Evolutionary conservation across 2,888 invertebrate genomes (phyloP).

Genomic region (Sinhomidia bicolor): DNA sequence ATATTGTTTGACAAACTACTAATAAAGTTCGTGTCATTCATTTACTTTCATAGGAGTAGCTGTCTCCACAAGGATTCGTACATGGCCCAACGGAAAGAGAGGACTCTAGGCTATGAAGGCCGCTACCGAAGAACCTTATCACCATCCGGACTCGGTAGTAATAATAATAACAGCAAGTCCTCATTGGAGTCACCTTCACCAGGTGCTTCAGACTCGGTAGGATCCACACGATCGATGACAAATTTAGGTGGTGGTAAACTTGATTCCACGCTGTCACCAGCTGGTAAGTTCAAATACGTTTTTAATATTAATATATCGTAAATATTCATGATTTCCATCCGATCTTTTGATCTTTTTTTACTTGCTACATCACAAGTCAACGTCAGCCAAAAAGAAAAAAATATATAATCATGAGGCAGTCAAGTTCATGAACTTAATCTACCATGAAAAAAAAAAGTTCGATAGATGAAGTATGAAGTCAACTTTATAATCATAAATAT

Average conservation of each 20-base stretch:
- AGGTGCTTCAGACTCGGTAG: slow-evolving; percentile 61
- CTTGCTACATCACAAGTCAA: not conserved
- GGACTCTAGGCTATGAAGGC: slow-evolving; percentile 87
- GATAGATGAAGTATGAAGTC: too few relatives aligned
- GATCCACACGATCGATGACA: slow-evolving; percentile 49
- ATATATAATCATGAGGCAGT: not conserved
- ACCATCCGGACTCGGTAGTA: slow-evolving; percentile 82
- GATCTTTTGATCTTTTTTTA: not conserved
- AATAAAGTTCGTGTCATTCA: slow-evolving; percentile 33
- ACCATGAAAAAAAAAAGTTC: too few relatives aligned
- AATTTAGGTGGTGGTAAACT: slow-evolving; percentile 73
- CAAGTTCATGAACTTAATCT: slow-evolving; percentile 30
- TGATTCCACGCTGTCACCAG: slow-evolving; percentile 78
- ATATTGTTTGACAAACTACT: slow-evolving; percentile 12
- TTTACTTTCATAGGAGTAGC: slow-evolving; percentile 83
- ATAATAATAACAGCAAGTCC: slow-evolving; percentile 66
- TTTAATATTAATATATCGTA: not conserved
- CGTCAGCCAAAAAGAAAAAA: too few relatives aligned
- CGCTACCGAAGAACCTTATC: slow-evolving; percentile 89
- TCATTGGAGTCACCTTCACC: slow-evolving; percentile 59
- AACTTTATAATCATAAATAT: too few relatives aligned
- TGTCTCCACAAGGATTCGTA: slow-evolving; percentile 91
- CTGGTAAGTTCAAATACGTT: slow-evolving; percentile 73
- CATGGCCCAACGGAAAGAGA: slow-evolving; percentile 87
- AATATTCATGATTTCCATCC: slow-evolving; percentile 12